Percentiles rank a stretch among this genome's conserved stretches.
These are phyloP conservation scores for Enteromius radiatus DNA, from an alignment of 2,797 vertebrate genomes.

Conservation along the genomic window DNA sequence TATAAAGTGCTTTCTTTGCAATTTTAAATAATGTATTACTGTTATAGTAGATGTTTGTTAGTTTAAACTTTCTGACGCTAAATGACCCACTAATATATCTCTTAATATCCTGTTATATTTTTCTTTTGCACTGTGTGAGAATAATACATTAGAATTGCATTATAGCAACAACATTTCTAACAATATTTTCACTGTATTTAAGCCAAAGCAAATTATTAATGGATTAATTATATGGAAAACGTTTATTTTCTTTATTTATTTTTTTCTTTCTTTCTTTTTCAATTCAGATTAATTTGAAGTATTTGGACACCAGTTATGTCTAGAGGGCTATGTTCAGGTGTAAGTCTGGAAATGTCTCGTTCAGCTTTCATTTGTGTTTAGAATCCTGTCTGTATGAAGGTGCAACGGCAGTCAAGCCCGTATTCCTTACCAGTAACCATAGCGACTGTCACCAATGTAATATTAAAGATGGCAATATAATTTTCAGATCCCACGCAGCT, in stretches of 20 bases:
- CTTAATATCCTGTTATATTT: background rate
- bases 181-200: background rate
- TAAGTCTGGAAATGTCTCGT: too few species aligned
- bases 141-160: background rate
- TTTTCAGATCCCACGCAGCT: too few species aligned
- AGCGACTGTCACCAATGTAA: too few species aligned
- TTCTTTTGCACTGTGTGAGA: background rate
- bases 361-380: too few species aligned
- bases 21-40: background rate
- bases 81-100: background rate
- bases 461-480: too few species aligned
- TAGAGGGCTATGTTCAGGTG: too few species aligned
- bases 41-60: background rate
- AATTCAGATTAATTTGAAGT: background rate
- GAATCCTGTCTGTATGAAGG: too few species aligned
- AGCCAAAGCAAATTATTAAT: background rate
- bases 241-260: background rate
- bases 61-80: background rate
- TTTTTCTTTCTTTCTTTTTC: background rate
- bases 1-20: background rate
- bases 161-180: background rate
- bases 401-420: too few species aligned
- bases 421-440: too few species aligned
- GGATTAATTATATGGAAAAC: background rate
- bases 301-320: background rate